phyloP scores from a whole-genome alignment of 1,140 invertebrate species.

The Trigoniulus corallinus region DNA sequence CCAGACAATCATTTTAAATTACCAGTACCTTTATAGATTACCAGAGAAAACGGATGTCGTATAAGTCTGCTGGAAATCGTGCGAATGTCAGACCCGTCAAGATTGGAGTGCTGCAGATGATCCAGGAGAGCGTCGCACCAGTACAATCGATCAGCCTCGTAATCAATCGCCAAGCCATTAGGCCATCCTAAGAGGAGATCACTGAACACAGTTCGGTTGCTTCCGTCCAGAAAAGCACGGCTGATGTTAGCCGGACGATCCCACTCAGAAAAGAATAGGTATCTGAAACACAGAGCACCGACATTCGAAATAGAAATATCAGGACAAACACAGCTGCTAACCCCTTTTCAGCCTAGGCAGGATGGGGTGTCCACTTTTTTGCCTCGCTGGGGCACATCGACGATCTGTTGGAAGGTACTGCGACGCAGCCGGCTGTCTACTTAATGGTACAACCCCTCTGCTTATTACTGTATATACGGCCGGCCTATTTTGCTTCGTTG shows the following conservation, averaged over 20 bases:
- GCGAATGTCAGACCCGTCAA: conserved; percentile 83
- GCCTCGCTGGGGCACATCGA: too few relatives aligned
- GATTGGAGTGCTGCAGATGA: conserved; percentile 85
- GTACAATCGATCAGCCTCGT: conserved; percentile 65
- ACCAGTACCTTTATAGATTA: conserved; percentile 61
- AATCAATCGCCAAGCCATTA: conserved; percentile 86
- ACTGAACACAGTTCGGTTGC: conserved; percentile 67
- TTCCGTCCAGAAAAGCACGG: conserved; percentile 71
- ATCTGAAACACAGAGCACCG: conserved; percentile 28
- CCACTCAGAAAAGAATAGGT: conserved; percentile 90
- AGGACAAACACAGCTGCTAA: too few relatives aligned
- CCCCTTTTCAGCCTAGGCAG: too few relatives aligned
- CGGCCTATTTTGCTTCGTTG: too few relatives aligned
- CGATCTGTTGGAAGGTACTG: too few relatives aligned
- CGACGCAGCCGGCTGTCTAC: too few relatives aligned
- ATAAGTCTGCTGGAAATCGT: conserved; percentile 77
- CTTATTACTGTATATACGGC: too few relatives aligned
- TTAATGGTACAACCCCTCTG: too few relatives aligned
- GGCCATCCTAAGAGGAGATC: conserved; percentile 91
- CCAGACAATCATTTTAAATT: neutral
- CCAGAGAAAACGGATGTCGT: conserved; percentile 89
- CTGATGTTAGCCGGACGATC: conserved; percentile 91
- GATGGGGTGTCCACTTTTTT: too few relatives aligned
- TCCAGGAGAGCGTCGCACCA: conserved; percentile 92
- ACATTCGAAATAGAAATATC: conserved; percentile 4